These are phyloP conservation scores for Acrocephalus kingi DNA, from an alignment of 2,113 vertebrate genomes.

Conservation along the genomic window DNA sequence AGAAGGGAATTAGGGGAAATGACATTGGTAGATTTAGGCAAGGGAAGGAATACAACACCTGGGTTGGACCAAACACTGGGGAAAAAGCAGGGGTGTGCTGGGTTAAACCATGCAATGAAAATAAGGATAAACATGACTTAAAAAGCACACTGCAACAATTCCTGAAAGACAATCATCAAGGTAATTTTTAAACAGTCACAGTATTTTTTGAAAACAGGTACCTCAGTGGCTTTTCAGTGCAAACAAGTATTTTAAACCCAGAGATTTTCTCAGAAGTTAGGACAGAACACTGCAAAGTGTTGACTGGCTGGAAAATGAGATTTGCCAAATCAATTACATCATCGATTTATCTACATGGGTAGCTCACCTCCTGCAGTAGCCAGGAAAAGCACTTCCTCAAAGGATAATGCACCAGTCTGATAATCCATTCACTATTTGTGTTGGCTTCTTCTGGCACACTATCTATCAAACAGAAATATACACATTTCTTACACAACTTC, in stretches of 20 bases:
- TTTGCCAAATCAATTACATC: constrained; percentile 15
- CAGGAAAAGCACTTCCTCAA: neutral
- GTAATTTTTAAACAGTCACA: neutral
- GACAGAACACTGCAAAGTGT: neutral
- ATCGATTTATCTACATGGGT: constrained; percentile 13
- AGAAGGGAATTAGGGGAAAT: no score
- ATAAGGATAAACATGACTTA: no score
- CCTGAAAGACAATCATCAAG: neutral
- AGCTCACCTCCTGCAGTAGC: neutral
- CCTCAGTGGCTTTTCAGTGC: neutral
- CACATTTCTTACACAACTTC: neutral
- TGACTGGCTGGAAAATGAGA: constrained; percentile 18
- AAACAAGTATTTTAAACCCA: neutral
- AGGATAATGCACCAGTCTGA: neutral
- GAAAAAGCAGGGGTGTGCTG: no score
- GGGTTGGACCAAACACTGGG: no score
- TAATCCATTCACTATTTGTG: neutral
- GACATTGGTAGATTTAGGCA: no score
- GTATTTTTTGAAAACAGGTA: neutral
- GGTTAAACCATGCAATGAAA: no score
- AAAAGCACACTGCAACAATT: no score
- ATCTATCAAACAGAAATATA: neutral
- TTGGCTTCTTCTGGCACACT: neutral
- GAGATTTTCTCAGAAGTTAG: neutral
- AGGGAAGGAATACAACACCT: no score